Evolutionary conservation across 2,797 vertebrate species (phyloP), one percentile per base, ranked within the genome.

Genomic region (Enteromius thamalakanensis): DNA sequence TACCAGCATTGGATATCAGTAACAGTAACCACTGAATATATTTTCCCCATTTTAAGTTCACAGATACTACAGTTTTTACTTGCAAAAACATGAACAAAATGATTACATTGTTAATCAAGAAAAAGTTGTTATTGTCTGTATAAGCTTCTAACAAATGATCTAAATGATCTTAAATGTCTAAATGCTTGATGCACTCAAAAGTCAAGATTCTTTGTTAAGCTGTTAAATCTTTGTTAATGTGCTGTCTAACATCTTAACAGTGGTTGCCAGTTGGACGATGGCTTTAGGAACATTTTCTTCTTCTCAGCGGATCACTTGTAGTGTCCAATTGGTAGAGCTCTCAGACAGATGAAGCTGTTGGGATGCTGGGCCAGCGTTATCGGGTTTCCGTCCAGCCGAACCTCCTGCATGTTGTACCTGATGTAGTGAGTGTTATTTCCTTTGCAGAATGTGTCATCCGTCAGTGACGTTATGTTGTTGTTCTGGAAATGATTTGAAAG

Each of bases 391-490:
- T 99, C 97, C 92, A 99, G 92, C 80, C 96, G 92, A 77, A 97
- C 95, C 87, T 98, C 93, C 11, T 95, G 92, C 94, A 98, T 90
- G n/a, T 89, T 92, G 7, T 90, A 80, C 69, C 97, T 94, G 89
- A 99, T 95, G 86, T 98, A 98, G 75, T 93, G 89, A 3, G 95
- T 97, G 87, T 90, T 91, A 82, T 97, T 97, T 6, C 96, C 94
- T 92, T 96, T 97, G 94, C 97, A 99, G 94, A 99, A 99, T 0
- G 97, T 98, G 80, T 96, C 93, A 4, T 98, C 96, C 0, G 95
- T 96, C 90, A 98, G 92, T 26, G 92, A 92, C 49, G 93, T 92
- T 90, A 98, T 98, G 82, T 96, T 96, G 92, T 99, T 99, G 90
- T 96, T 95, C 97, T 99, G 95, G 69, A 93, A 83, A 58, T 14